Percentiles rank a stretch among this genome's conserved stretches.
Conservation (phyloP, 2,113 vertebrate genomes). For the Synodontis membranacea region DNA sequence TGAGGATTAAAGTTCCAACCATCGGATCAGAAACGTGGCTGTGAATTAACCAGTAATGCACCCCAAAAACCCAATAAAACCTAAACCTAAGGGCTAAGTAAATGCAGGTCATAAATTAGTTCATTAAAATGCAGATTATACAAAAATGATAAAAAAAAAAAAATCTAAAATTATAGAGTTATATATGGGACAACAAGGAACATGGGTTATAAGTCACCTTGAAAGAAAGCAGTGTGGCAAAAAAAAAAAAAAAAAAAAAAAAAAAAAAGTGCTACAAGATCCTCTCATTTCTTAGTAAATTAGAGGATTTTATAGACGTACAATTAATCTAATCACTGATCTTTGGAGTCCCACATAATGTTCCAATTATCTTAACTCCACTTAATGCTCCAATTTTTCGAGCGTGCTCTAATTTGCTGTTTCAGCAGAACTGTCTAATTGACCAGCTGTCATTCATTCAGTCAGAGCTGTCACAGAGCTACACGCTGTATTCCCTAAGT, state of each 20-base stretch:
- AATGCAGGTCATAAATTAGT: not conserved
- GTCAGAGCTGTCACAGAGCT: not conserved
- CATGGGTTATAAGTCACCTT: not conserved
- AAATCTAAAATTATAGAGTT: not conserved
- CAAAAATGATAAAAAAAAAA: not conserved
- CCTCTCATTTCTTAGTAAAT: conserved; percentile 13
- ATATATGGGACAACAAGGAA: not conserved
- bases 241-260: too few species aligned
- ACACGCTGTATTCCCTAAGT: not conserved
- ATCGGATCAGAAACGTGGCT: not conserved
- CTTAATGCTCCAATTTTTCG: conserved; percentile 15
- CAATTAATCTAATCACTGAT: conserved; percentile 25
- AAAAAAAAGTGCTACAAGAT: too few species aligned
- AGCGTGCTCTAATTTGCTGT: conserved; percentile 17
- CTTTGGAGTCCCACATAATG: conserved; percentile 9
- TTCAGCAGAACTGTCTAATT: conserved; percentile 27
- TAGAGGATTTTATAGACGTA: conserved; percentile 11
- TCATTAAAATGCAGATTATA: not conserved
- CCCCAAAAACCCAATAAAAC: not conserved
- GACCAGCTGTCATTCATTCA: conserved; percentile 29
- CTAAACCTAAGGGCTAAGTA: not conserved
- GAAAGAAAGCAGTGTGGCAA: not conserved
- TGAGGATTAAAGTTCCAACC: not conserved
- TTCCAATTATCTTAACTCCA: conserved; percentile 28
- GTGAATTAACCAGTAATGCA: not conserved